phyloP scores from a whole-genome alignment of 2,888 invertebrate genomes.

The Cataglyphis altisquamis region DNA sequence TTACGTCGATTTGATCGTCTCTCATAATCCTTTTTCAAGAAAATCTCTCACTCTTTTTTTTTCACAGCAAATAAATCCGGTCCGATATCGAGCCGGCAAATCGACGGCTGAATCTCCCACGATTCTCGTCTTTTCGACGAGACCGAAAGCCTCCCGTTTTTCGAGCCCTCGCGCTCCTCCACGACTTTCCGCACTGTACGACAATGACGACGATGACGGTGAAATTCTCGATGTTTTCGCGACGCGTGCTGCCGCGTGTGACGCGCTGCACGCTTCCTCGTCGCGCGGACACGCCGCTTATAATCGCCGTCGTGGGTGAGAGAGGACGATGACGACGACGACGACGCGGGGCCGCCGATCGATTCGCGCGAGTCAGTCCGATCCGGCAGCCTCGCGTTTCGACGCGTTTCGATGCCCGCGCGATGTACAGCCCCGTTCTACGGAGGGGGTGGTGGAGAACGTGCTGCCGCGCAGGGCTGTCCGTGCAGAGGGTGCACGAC shows the following conservation, averaged over 20 bases:
- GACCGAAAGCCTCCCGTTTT: not conserved
- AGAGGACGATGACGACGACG: conserved; percentile 54
- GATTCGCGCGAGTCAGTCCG: conserved; percentile 77
- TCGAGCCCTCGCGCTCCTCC: not conserved
- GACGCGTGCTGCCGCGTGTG: conserved; percentile 49
- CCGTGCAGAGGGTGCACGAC: not conserved
- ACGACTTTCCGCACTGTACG: conserved; percentile 11
- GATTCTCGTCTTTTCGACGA: conserved; percentile 19
- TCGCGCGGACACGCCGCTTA: conserved; percentile 50
- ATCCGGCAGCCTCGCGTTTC: conserved; percentile 75
- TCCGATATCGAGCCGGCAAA: conserved; percentile 2
- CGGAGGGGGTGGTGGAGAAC: conserved; percentile 34
- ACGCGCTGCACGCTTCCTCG: conserved; percentile 48
- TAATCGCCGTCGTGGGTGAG: conserved; percentile 38
- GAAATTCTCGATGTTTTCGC: not conserved
- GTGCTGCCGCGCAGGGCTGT: conserved; percentile 48
- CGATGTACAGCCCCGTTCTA: conserved; percentile 64
- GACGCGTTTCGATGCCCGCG: conserved; percentile 74
- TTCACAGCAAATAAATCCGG: not conserved
- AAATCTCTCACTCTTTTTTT: conserved; percentile 16
- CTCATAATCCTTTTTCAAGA: not conserved
- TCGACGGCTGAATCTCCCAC: conserved; percentile 38
- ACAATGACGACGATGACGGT: not conserved
- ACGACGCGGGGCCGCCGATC: conserved; percentile 68
- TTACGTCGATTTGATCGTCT: conserved; percentile 6